Conservation (phyloP, 30 jellyfish, hydroid and myxozoan genomes). For the Aurelia sp. region DNA sequence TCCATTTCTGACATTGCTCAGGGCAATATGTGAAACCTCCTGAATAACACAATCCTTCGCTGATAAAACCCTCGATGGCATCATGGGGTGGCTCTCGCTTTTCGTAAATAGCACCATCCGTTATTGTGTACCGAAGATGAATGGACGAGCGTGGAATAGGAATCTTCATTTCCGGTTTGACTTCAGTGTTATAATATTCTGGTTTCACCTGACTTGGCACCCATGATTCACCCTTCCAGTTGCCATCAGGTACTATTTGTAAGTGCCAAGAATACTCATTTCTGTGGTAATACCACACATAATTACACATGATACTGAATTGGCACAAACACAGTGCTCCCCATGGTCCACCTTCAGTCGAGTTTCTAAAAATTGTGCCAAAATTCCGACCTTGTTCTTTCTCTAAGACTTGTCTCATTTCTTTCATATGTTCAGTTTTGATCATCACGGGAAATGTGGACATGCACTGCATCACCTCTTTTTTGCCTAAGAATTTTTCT, state of each 20-base stretch:
- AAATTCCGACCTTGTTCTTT: constrained; percentile 39
- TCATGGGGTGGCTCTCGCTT: constrained; percentile 58
- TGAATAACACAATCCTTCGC: constrained; percentile 75
- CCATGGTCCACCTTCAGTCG: not conserved
- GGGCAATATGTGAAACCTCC: constrained; percentile 71
- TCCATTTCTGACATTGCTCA: constrained; percentile 40
- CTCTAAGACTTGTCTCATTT: constrained; percentile 54
- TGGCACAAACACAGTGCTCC: constrained; percentile 54
- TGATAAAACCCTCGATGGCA: constrained; percentile 46
- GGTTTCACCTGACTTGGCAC: constrained; percentile 32
- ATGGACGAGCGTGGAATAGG: constrained; percentile 63
- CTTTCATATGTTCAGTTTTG: constrained; percentile 43
- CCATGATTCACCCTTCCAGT: constrained; percentile 29
- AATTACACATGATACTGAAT: constrained; percentile 70
- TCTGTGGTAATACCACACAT: constrained; percentile 76
- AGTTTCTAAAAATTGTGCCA: constrained; percentile 24
- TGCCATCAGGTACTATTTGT: constrained; percentile 63
- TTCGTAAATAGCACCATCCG: constrained; percentile 20
- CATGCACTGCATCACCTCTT: constrained; percentile 71
- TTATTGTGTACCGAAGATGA: constrained; percentile 45
- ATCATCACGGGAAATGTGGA: constrained; percentile 70
- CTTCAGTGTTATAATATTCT: constrained; percentile 39
- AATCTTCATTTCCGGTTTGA: not conserved
- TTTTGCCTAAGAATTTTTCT: constrained; percentile 49
- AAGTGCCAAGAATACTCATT: constrained; percentile 72